Conservation (phyloP, 2,113 vertebrate species). For the Pelecanus crispus region DNA sequence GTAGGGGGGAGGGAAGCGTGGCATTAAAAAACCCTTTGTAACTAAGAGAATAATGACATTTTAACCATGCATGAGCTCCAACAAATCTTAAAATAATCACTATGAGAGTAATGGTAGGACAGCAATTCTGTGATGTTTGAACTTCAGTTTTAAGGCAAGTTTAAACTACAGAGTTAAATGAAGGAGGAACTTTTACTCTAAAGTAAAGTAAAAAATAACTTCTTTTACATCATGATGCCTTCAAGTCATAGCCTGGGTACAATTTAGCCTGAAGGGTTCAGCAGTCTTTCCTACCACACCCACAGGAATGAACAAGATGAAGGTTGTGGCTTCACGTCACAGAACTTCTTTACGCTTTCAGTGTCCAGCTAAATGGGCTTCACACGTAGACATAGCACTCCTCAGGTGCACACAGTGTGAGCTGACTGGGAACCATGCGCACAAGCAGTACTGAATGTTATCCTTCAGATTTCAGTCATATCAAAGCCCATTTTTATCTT, state of each 20-base stretch:
- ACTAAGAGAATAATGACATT: neutral
- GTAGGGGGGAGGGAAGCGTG: accelerated
- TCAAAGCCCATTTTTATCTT: neutral
- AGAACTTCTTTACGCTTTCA: neutral
- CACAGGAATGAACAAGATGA: neutral
- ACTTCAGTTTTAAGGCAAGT: neutral
- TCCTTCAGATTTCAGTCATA: neutral
- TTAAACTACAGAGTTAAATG: neutral
- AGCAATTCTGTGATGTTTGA: neutral
- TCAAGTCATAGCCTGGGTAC: neutral
- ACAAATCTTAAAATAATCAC: neutral
- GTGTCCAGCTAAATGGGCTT: neutral
- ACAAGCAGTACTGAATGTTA: neutral
- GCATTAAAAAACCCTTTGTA: neutral
- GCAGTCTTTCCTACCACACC: neutral
- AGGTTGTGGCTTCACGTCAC: neutral
- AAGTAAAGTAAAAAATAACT: neutral
- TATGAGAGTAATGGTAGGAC: neutral
- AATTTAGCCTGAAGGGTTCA: neutral
- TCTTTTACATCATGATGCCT: neutral
- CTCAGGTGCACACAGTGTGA: neutral
- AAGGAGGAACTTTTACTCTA: neutral
- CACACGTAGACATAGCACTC: neutral
- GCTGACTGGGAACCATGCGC: neutral
- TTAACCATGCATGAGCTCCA: neutral